Evolutionary conservation across 2,113 vertebrate species (phyloP).

Genomic region (Nyctereutes procyonoides): DNA sequence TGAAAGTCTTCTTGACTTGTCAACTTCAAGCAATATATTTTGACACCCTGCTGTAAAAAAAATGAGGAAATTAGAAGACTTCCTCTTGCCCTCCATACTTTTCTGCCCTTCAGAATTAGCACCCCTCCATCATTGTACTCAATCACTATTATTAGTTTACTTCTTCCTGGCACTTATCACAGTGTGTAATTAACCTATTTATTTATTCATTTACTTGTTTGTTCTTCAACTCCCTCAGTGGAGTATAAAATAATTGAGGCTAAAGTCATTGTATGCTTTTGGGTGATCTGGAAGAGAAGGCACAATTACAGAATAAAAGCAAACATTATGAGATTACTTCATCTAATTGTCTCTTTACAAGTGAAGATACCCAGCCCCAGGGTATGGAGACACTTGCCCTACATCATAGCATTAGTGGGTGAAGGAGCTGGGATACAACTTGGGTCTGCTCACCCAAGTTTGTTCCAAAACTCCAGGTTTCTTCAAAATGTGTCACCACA

Average conservation of each 20-base stretch:
- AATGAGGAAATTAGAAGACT: neutral
- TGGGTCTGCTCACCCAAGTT: neutral
- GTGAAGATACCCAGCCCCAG: neutral
- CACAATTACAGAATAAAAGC: neutral
- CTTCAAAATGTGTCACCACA: neutral
- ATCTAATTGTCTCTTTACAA: neutral
- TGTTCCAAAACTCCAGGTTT: neutral
- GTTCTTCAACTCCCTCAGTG: neutral
- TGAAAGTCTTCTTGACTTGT: neutral
- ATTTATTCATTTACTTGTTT: neutral
- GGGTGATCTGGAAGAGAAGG: neutral
- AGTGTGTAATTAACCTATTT: neutral
- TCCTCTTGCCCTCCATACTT: neutral
- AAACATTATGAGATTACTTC: neutral
- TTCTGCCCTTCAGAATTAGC: neutral
- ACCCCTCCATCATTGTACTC: neutral
- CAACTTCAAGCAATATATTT: slow-evolving; percentile 24
- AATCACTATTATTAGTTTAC: neutral
- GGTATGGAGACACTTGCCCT: neutral
- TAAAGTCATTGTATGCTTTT: neutral
- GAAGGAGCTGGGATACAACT: neutral
- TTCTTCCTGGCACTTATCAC: neutral
- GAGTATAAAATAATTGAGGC: neutral
- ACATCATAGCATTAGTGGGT: neutral
- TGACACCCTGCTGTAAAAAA: neutral